Percentiles rank a stretch among this genome's conserved stretches.
Conservation (phyloP, 2,888 invertebrate species). For the Phalera bucephala region DNA sequence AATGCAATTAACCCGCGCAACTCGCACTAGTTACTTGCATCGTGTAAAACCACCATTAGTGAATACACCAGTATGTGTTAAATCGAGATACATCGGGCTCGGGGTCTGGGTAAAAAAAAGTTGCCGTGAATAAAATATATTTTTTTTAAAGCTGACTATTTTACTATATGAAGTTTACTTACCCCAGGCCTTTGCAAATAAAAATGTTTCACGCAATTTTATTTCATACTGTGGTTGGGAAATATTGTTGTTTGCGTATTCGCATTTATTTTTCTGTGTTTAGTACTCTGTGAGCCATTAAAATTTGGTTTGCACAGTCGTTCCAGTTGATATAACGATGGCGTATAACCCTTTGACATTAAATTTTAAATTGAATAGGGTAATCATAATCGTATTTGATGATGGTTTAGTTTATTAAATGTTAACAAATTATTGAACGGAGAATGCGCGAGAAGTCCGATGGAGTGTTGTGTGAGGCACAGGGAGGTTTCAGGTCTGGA, state of each 20-base stretch:
- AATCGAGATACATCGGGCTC: slow-evolving; percentile 34
- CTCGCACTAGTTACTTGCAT: too few species aligned
- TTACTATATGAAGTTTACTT: slow-evolving; percentile 12
- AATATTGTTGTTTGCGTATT: slow-evolving; percentile 6
- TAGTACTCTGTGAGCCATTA: background rate
- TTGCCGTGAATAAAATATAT: slow-evolving; percentile 36
- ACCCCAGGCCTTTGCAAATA: slow-evolving; percentile 9
- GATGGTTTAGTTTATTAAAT: too few species aligned
- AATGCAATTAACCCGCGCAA: too few species aligned
- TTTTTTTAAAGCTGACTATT: slow-evolving; percentile 24
- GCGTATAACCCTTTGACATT: too few species aligned
- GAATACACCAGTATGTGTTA: too few species aligned
- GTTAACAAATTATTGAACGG: too few species aligned
- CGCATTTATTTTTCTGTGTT: slow-evolving; percentile 1
- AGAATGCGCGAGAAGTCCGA: too few species aligned
- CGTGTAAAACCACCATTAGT: too few species aligned
- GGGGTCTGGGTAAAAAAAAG: slow-evolving; percentile 29
- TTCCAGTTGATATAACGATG: slow-evolving; percentile 1
- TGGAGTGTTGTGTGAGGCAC: too few species aligned
- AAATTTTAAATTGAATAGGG: too few species aligned
- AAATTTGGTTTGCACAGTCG: slow-evolving; percentile 1
- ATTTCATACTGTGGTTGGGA: slow-evolving; percentile 2
- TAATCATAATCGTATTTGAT: too few species aligned
- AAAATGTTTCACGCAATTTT: slow-evolving; percentile 5
- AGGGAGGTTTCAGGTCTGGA: too few species aligned